Evolutionary conservation across 2,888 invertebrate species (phyloP), one percentile per base, ranked within the genome.

Genomic region (Calliphora vomitoria): DNA sequence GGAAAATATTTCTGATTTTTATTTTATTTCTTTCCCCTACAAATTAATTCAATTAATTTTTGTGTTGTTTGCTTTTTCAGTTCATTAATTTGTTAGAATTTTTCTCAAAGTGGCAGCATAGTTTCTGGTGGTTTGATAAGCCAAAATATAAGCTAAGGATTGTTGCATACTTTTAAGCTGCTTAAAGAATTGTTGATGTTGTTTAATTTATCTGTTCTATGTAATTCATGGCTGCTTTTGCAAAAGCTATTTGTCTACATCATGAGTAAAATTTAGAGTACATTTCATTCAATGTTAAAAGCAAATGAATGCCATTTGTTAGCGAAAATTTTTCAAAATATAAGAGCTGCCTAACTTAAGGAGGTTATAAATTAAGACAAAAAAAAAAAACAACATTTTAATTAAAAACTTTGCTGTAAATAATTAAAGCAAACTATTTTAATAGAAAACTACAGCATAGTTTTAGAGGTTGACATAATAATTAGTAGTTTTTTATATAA

Each of bases 131-230:
- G 41, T 18, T 53, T 38, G 10, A 1, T 35, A 31, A 20, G 11
- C 8, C 3, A 31, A 38, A 47, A 66, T 41, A 25, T 25, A 47
- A 55, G 18, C 31, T 13, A 35, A 79, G 20, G 55, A 58, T 75
- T 35, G 38, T 50, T 58, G 81, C 62, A n/a, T 41, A 66, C 11
- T 74, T 82, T 74, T 66, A 74, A 66, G 72, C 81, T 47, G 72
- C 53, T 55, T 53, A 74, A 35, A 8, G n/a, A 75, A 75, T 75
- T 47, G 60, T 75, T 75, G n/a, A 75, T 82, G 60, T 47, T 58
- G 11, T 68, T 50, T 58, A 44, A 35, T 44, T 41, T 41, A 10
- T 44, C 1, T 31, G 50, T 44, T 15, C 5, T 20, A 13, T 64
- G 35, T 44, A n/a, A 31, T 64, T 41, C 11, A 25, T 25, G 5